phyloP scores from a whole-genome alignment of 1,140 invertebrate species.

The Aplysia californica region DNA sequence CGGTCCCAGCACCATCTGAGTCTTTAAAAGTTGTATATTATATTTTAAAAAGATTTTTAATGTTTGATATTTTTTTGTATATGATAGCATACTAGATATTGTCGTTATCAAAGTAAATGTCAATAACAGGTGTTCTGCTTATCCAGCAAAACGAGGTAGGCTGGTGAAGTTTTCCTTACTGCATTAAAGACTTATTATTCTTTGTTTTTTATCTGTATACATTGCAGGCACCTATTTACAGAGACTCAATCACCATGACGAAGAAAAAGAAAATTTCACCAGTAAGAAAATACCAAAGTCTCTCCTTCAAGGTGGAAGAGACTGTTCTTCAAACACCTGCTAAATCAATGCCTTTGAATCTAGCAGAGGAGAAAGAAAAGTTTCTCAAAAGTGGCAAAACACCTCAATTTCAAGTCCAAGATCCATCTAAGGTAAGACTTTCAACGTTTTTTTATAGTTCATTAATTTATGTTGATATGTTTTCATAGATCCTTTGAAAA shows the following conservation, averaged over 20 bases:
- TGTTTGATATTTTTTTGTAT: no score
- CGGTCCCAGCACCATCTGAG: no score
- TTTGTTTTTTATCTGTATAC: background rate
- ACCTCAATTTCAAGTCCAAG: conserved; percentile 47
- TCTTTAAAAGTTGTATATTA: no score
- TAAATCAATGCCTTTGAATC: conserved; percentile 44
- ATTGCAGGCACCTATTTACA: background rate
- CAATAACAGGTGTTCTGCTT: background rate
- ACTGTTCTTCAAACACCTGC: conserved; percentile 3
- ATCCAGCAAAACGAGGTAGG: background rate
- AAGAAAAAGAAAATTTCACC: background rate
- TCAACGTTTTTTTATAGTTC: conserved; percentile 32
- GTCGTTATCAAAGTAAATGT: background rate
- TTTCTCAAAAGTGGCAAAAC: conserved; percentile 55
- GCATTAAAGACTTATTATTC: background rate
- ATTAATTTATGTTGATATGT: background rate
- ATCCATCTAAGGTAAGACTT: conserved; percentile 8
- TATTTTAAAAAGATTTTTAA: no score
- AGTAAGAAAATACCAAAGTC: background rate
- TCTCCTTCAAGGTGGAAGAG: conserved; percentile 17
- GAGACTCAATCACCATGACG: background rate
- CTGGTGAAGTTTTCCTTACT: no score
- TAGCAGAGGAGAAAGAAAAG: conserved; percentile 57
- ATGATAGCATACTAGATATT: no score
- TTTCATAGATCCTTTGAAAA: background rate